A percentile compares a stretch with the other conserved stretches of the same genome.
phyloP scores from a whole-genome alignment of 2,797 vertebrate species.

The Crocidura indochinensis region DNA sequence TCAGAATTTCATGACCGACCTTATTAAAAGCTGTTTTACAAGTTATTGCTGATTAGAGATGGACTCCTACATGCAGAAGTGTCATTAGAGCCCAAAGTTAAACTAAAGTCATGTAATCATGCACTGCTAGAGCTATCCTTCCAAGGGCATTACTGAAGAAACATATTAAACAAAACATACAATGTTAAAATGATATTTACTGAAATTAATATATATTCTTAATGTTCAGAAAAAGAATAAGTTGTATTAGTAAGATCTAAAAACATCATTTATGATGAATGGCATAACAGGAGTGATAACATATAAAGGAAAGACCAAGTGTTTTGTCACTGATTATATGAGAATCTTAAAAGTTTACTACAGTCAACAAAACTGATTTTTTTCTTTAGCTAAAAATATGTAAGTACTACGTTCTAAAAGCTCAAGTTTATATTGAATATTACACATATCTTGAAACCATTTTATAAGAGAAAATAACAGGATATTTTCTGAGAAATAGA shows the following conservation, averaged over 20 bases:
- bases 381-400: constrained; percentile 9
- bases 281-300: neutral
- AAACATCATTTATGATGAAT: constrained; percentile 48
- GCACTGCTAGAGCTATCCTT: neutral
- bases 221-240: constrained; percentile 40
- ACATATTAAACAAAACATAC: neutral
- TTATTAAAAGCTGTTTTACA: constrained; percentile 80
- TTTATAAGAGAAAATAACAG: constrained; percentile 55
- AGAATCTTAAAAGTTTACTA: constrained; percentile 58
- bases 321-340: constrained; percentile 36
- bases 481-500: constrained; percentile 43
- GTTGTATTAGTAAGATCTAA: constrained; percentile 8
- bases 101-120: constrained; percentile 67
- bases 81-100: constrained; percentile 37
- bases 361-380: constrained; percentile 39
- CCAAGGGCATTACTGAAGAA: constrained; percentile 31
- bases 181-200: constrained; percentile 39
- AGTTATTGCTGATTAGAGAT: constrained; percentile 68
- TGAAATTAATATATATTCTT: constrained; percentile 3
- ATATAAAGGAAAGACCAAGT: constrained; percentile 62
- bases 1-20: constrained; percentile 75
- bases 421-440: constrained; percentile 54
- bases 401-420: constrained; percentile 24
- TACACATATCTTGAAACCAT: constrained; percentile 38
- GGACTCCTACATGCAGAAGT: constrained; percentile 47